phyloP scores from a whole-genome alignment of 2,888 invertebrate species.

The Pachycephus smyrnensis region DNA sequence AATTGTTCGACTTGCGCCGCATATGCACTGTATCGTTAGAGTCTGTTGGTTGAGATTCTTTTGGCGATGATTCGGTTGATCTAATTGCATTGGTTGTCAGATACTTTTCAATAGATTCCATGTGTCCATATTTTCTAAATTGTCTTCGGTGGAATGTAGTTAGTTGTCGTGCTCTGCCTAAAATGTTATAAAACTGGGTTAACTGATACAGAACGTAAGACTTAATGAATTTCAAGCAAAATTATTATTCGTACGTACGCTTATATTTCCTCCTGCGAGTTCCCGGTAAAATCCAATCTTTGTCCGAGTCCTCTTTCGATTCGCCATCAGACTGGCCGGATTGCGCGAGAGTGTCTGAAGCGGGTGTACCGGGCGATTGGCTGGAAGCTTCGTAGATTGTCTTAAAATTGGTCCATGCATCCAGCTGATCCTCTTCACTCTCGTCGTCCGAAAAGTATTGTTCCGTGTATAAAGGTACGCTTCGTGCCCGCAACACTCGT shows the following conservation, averaged over 20 bases:
- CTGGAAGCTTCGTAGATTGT: slow-evolving; percentile 48
- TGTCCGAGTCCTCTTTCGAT: slow-evolving; percentile 59
- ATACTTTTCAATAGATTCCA: background rate
- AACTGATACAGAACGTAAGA: background rate
- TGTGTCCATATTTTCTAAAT: background rate
- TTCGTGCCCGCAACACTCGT: slow-evolving; percentile 58
- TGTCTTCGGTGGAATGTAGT: background rate
- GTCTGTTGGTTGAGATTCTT: background rate
- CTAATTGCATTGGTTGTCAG: background rate
- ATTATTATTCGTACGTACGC: slow-evolving; percentile 50
- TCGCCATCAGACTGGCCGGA: slow-evolving; percentile 38
- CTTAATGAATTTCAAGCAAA: background rate
- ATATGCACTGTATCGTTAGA: background rate
- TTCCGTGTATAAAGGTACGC: slow-evolving; percentile 61
- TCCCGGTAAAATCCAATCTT: slow-evolving; percentile 63
- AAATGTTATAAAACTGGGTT: background rate
- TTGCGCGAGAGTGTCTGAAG: slow-evolving; percentile 42
- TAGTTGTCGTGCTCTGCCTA: background rate
- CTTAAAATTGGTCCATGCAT: slow-evolving; percentile 58
- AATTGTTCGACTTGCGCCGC: background rate
- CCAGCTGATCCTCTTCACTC: slow-evolving; percentile 53
- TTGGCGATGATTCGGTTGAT: background rate
- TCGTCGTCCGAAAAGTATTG: slow-evolving; percentile 59
- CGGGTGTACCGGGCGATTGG: slow-evolving; percentile 44
- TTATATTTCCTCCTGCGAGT: slow-evolving; percentile 62